phyloP scores from a whole-genome alignment of 2,113 vertebrate species.

The Motacilla alba region DNA sequence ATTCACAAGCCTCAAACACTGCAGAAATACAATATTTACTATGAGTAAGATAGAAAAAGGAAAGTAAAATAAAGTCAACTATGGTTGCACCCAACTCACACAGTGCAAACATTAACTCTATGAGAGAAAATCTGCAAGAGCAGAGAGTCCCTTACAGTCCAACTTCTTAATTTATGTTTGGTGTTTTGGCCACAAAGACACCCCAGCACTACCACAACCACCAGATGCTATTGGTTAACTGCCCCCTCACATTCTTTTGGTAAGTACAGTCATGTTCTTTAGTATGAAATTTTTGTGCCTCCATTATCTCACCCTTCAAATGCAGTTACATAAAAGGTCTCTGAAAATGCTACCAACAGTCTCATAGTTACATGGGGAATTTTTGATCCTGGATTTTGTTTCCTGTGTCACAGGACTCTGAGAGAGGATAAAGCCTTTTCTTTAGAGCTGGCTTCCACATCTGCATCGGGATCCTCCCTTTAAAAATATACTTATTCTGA shows the following conservation, averaged over 20 bases:
- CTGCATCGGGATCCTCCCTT: neutral
- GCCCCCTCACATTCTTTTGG: neutral
- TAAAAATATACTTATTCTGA: neutral
- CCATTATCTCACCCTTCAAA: neutral
- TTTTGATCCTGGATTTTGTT: neutral
- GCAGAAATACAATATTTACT: neutral
- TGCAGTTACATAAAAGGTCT: neutral
- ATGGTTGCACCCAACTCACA: neutral
- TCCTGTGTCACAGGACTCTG: neutral
- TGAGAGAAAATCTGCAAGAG: neutral
- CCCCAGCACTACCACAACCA: neutral
- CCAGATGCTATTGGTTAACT: neutral
- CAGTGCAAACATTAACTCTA: neutral
- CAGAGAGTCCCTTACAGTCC: neutral
- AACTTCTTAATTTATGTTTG: neutral
- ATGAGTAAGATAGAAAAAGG: neutral
- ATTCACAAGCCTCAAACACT: neutral
- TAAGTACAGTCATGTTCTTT: neutral
- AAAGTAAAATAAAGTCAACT: neutral
- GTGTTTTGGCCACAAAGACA: neutral
- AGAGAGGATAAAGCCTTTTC: neutral
- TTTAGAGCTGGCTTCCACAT: neutral
- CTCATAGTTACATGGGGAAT: neutral
- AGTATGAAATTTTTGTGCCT: neutral
- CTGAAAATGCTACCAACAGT: neutral